Conservation (phyloP, 2,113 vertebrate species). For the Syrmaticus mikado region DNA sequence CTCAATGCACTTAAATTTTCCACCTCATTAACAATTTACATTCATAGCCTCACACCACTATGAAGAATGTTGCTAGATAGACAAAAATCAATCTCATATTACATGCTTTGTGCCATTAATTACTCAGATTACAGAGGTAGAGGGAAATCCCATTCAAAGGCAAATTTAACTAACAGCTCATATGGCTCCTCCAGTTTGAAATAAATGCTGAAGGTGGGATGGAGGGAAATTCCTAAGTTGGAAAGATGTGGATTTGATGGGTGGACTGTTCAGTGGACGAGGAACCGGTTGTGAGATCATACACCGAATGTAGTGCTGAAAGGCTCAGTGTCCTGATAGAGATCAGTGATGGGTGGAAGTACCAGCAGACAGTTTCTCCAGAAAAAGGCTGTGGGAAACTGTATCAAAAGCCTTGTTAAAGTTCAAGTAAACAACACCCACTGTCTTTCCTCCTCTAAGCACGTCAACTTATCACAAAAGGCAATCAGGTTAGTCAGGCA, state of each 20-base stretch:
- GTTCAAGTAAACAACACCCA: background rate
- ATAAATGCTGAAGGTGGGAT: background rate
- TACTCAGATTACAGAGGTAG: constrained; percentile 56
- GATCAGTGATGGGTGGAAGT: no score
- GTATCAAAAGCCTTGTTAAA: background rate
- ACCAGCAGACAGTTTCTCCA: background rate
- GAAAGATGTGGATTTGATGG: no score
- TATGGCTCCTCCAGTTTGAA: background rate
- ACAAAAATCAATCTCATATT: constrained; percentile 75
- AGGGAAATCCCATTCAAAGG: constrained; percentile 51
- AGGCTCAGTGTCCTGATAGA: no score
- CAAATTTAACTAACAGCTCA: constrained; percentile 35
- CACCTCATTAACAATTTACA: constrained; percentile 74
- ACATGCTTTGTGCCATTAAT: constrained; percentile 63
- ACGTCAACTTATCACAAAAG: background rate
- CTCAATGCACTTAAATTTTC: constrained; percentile 58
- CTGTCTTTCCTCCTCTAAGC: background rate
- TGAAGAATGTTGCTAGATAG: constrained; percentile 71
- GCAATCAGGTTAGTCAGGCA: background rate
- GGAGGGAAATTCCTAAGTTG: background rate
- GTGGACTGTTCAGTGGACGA: no score
- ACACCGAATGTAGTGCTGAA: no score
- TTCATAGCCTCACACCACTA: constrained; percentile 71
- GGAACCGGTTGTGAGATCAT: no score
- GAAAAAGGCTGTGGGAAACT: background rate